Evolutionary conservation across 2,888 invertebrate species (phyloP), one percentile per base, ranked within the genome.

Genomic region (Silvanus unidentatus): DNA sequence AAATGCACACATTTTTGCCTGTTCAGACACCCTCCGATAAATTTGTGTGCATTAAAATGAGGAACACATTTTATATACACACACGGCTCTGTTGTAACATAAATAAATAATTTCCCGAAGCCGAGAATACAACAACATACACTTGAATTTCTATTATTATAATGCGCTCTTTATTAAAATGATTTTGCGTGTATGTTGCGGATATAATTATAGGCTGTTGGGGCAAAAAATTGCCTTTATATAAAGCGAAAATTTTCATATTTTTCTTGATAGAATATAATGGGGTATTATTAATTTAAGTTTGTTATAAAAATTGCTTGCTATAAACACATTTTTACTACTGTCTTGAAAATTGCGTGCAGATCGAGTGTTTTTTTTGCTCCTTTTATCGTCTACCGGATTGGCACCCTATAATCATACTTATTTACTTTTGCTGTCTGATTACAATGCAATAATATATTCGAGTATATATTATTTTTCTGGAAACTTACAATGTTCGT

Each of bases 331-430:
- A 37, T 37, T 15, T 22, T 14, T 46, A 48, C 48, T 60, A 61
- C 63, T 55, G 63, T 57, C 52, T 47, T 53, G 51, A 38, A 48
- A 58, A 58, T 62, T 56, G 63, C 62, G 63, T 61, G 63, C 51
- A 34, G 45, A 36, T n/a, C 32, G 30, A 39, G 45, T 45, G 48
- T 44, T 59, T 53, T 55, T 52, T 50, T 50, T 44, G 48, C 44
- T 52, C 45, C 54, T 50, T 45, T 52, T 46, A 54, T 55, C 54
- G 57, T 54, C 58, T 54, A 57, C 51, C 47, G 52, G 44, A 46
- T 50, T 50, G 48, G 52, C 46, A 60, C 54, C 56, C 58, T 55
- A 52, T 57, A 60, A 60, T 58, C 54, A 60, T 50, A 45, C 50
- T 44, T 53, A 56, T 56, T 58, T 57, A 51, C 45, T 52, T 49